Percentiles rank a stretch among this genome's conserved stretches.
Conservation (phyloP, 1,140 invertebrate genomes). For the Trypoxylus dichotomus region DNA sequence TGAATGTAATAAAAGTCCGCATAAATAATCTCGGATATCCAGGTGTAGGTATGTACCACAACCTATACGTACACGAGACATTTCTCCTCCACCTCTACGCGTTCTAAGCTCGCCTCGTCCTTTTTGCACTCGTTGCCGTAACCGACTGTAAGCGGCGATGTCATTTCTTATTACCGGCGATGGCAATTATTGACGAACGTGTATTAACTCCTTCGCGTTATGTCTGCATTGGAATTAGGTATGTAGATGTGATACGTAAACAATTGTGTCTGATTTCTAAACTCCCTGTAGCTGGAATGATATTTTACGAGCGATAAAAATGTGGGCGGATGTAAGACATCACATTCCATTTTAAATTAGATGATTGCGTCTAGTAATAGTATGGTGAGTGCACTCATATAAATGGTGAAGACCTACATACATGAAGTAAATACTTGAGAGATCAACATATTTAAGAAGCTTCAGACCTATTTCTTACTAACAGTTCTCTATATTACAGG, state of each 20-base stretch:
- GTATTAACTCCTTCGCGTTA: constrained; percentile 11
- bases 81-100: background rate
- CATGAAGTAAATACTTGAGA: no score
- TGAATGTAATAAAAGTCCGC: constrained; percentile 47
- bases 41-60: constrained; percentile 40
- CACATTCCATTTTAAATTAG: constrained; percentile 7
- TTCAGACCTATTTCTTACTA: no score
- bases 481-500: no score
- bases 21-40: constrained; percentile 48
- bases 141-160: background rate
- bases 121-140: background rate
- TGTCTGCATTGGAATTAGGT: constrained; percentile 3
- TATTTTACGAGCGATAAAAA: constrained; percentile 21
- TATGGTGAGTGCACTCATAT: no score
- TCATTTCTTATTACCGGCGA: background rate
- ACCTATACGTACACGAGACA: background rate
- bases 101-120: background rate
- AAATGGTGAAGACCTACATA: no score
- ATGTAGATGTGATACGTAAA: background rate
- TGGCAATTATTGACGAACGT: background rate
- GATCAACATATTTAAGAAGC: no score
- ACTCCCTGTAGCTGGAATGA: background rate
- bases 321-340: background rate
- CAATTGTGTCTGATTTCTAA: background rate
- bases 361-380: background rate